Evolutionary conservation across 1,140 invertebrate genomes (phyloP), one percentile per base, ranked within the genome.

Genomic region (Zelostemma sp.): DNA sequence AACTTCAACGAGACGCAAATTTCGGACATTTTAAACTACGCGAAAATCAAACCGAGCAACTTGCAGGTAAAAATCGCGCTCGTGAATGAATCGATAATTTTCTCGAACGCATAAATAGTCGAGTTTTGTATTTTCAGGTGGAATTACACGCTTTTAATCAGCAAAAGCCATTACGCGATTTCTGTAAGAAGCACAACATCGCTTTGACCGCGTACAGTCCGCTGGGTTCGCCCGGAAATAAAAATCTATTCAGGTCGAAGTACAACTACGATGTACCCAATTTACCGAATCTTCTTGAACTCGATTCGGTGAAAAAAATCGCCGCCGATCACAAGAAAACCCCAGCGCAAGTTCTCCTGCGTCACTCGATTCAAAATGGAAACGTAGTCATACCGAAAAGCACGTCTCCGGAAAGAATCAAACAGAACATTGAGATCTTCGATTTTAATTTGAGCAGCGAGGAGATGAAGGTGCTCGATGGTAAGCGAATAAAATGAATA

Each of bases 371-470:
- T 0, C 90, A 95, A 79, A 86, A 89, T 48, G 90, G 89, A 8
- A 84, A 95, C 6, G 85, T 89, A 35, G 91, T 93, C 12, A 95
- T 97, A 77, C 95, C 95, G 40, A 97, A 97, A 85, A 95, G 93
- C 78, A 90, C 90, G 0, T 93, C 90, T 76, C 85, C 89, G 0
- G 80, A 88, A 6, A 88, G 94, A 73, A 86, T 97, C 0, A 88
- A 89, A 74, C 79, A 87, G 14, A 93, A 93, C 77, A 88, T 88
- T 31, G 76, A 87, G 28, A 72, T 89, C 49, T 90, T 89, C 60
- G 86, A 90, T 77, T 91, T 91, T 75, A 75, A 82, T 49, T 72
- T 91, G 11, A 82, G 62, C 6, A 63, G 80, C 11, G 81, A 87
- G 1, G 88, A 91, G 40, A 83, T 90, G 68, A 64, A 82, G 15